Evolutionary conservation across 2,113 vertebrate genomes (phyloP), one percentile per base, ranked within the genome.

Genomic region (Naja naja): DNA sequence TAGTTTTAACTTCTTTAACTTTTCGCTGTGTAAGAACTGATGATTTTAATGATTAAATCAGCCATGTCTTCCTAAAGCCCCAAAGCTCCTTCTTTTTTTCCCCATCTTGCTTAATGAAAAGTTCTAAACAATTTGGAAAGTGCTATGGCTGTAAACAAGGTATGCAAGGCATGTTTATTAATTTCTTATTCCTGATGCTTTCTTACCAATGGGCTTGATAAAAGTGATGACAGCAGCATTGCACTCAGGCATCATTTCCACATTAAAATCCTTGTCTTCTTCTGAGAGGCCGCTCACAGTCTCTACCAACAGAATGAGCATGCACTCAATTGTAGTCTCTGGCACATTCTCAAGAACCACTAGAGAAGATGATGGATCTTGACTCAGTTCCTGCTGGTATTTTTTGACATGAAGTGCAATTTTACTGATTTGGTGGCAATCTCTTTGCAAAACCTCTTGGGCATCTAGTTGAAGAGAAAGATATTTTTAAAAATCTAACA

Each of bases 211-310:
- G 7, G 89, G 60, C n/a, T 87, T 96, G 89, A 52, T 96, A 94
- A 99, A 99, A 89, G 96, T 97, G 92, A 99, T 93, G 18, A 98
- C 98, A 5, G 98, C 98, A 34, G 92, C 93, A 53, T 0, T 2
- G 34, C 93, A 94, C 95, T 99, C 98, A 43, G 87, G 95, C 56
- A 99, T 97, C 88, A 98, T 89, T 97, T 99, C 99, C 96, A 99
- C 16, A 60, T 91, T 95, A 96, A 98, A 98, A 55, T 97, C 87
- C 39, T 94, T 81, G 5, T 89, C 85, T 1, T 92, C 94, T 86
- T 98, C 97, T 1, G 97, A 93, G 64, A 98, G 53, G 23, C 93
- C 94, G 0, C 96, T 97, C 92, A 98, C 1, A n/a, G 96, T 98
- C 95, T 99, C 98, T 92, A 99, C 95, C 94, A 99, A 93, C 92